Percentiles rank a stretch among this genome's conserved stretches.
Evolutionary conservation across 2,888 invertebrate species (phyloP).

Genomic region (Brachycybe producta): DNA sequence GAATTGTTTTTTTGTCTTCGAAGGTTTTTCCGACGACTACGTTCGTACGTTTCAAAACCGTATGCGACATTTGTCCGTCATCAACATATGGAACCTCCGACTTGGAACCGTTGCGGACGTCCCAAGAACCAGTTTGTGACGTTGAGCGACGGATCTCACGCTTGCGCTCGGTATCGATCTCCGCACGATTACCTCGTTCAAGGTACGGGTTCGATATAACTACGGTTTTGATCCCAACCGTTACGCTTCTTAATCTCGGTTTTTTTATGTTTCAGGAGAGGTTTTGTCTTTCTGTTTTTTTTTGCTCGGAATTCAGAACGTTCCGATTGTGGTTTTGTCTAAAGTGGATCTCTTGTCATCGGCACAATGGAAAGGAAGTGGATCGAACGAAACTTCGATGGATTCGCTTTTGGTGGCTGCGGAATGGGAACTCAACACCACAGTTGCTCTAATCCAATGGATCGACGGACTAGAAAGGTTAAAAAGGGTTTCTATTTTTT

Average conservation of each 20-base stretch:
- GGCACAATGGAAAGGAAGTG: slow-evolving; percentile 5
- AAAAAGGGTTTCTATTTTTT: too few relatives aligned
- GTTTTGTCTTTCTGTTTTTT: slow-evolving; percentile 31
- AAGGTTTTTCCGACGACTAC: slow-evolving; percentile 26
- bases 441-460: slow-evolving; percentile 33
- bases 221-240: not conserved
- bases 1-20: slow-evolving; percentile 16
- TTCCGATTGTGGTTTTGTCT: slow-evolving; percentile 30
- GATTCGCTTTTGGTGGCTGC: slow-evolving; percentile 3
- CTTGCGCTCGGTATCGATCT: slow-evolving; percentile 31
- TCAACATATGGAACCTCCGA: slow-evolving; percentile 25
- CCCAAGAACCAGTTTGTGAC: slow-evolving; percentile 30
- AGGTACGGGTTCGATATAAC: slow-evolving; percentile 26
- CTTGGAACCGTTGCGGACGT: slow-evolving; percentile 33
- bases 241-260: too few relatives aligned
- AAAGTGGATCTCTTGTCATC: too few relatives aligned
- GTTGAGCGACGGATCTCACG: slow-evolving; percentile 27
- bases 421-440: slow-evolving; percentile 23
- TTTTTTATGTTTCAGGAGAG: slow-evolving; percentile 28
- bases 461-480: slow-evolving; percentile 25
- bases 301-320: slow-evolving; percentile 29
- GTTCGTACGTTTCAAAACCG: slow-evolving; percentile 19
- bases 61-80: slow-evolving; percentile 19
- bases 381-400: not conserved
- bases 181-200: slow-evolving; percentile 30